Evolutionary conservation across 2,888 invertebrate genomes (phyloP), one percentile per base, ranked within the genome.

Genomic region (Hyppa rectilinea): DNA sequence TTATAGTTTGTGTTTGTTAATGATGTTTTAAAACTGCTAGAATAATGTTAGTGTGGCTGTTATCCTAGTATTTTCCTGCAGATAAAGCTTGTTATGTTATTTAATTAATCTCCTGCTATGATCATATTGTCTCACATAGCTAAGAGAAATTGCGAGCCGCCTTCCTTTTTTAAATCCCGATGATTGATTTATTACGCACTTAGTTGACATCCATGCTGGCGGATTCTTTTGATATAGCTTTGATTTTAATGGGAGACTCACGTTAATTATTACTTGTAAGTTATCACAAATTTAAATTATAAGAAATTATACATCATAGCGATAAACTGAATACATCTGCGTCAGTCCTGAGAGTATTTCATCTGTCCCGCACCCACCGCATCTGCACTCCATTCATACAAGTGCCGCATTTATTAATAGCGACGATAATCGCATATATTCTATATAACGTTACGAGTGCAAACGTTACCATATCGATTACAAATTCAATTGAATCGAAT

Each of bases 391-490:
- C 77, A 78, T 61, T 67, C 73, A 78, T 56, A 50, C 56, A 79
- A 79, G 52, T 75, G 49, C 53, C 45, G 43, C 58, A 55, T 65
- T 71, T 81, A 74, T 77, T 74, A 78, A 70, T 65, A 78, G 64
- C 63, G 47, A 17, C 59, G 50, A 63, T 81, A 81, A 78, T 74
- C 56, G 61, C 65, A 56, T 73, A 55, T 45, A 61, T 17, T n/a
- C n/a, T n/a, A n/a, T 43, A 43, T 45, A 71, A 60, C 45, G 47
- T 65, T 71, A 63, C 59, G 29, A 68, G 49, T 73, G 55, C 43
- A 49, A 73, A 77, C 60, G 53, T 71, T 71, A 56, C 63, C 53
- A 71, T 84, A 84, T 84, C 71, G 76, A 82, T 84, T 77, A 81
- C 77, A 74, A 72, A 66, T 69, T 74, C 29, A 63, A 69, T 75